Conservation (phyloP, 2,113 vertebrate genomes). For the Halichoeres trimaculatus region DNA sequence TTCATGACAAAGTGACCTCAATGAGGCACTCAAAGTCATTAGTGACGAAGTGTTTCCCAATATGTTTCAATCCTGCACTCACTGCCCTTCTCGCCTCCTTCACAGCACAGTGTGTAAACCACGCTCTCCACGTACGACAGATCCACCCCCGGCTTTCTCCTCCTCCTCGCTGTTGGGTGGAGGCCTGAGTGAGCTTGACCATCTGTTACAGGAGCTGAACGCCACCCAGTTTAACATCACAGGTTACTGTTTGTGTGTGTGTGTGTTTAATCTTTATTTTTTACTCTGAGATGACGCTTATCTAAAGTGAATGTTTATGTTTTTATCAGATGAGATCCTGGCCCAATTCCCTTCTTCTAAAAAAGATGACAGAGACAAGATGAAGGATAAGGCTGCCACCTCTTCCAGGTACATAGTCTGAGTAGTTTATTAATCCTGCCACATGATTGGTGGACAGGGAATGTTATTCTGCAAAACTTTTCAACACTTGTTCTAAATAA, state of each 20-base stretch:
- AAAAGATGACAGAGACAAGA: conserved; percentile 80
- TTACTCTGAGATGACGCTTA: neutral
- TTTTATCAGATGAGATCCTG: conserved; percentile 90
- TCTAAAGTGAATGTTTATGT: conserved; percentile 13
- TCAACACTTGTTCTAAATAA: neutral
- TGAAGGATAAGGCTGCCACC: conserved; percentile 74
- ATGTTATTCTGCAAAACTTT: neutral
- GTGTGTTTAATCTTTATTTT: neutral
- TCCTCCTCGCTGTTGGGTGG: conserved; percentile 89
- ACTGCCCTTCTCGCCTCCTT: conserved; percentile 13
- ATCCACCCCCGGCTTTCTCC: conserved; percentile 80
- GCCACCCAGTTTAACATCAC: conserved; percentile 96
- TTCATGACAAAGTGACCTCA: neutral
- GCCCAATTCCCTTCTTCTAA: conserved; percentile 91
- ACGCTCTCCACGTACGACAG: conserved; percentile 83
- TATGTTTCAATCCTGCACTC: neutral
- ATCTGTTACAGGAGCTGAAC: conserved; percentile 92
- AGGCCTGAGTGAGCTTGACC: conserved; percentile 91
- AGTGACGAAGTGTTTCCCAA: neutral
- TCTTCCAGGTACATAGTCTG: conserved; percentile 66
- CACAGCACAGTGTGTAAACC: conserved; percentile 90
- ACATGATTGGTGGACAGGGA: neutral
- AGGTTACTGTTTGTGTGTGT: conserved; percentile 75
- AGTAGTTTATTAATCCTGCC: neutral
- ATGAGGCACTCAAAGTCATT: conserved; percentile 1